These are phyloP conservation scores for Acropora yongei DNA, from an alignment of 64 coral and sea anemone genomes.

Conservation along the genomic window DNA sequence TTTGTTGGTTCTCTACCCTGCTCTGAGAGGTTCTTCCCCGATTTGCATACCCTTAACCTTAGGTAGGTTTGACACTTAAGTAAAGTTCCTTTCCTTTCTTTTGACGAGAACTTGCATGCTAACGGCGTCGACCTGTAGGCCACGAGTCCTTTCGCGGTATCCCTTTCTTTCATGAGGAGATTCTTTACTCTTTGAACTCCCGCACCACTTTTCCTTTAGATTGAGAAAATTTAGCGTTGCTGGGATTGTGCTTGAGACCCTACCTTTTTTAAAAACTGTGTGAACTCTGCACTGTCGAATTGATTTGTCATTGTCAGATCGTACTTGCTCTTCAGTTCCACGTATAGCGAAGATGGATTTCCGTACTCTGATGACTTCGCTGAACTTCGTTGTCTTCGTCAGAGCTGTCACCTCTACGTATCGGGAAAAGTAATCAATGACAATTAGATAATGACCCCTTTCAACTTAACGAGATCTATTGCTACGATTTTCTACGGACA, in stretches of 20 bases:
- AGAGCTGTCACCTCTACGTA: constrained; percentile 10
- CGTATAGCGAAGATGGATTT: constrained; percentile 20
- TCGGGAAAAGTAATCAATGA: not conserved
- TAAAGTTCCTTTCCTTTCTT: not conserved
- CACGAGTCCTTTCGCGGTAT: not conserved
- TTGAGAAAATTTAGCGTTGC: not conserved
- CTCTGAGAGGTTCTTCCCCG: too few relatives aligned
- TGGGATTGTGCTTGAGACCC: not conserved
- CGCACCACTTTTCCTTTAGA: not conserved
- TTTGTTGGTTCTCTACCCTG: too few relatives aligned
- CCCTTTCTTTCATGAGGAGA: not conserved
- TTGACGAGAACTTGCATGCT: not conserved
- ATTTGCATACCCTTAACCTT: too few relatives aligned
- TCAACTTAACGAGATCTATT: constrained; percentile 5
- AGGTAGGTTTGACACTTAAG: too few relatives aligned
- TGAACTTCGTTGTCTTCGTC: constrained; percentile 1
- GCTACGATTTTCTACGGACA: constrained; percentile 26
- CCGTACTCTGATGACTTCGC: not conserved
- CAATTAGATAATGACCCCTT: constrained; percentile 18
- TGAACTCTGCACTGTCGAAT: not conserved
- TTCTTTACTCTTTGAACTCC: not conserved
- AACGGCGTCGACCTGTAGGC: constrained; percentile 8
- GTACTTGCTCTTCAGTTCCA: constrained; percentile 8
- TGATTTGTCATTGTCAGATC: not conserved
- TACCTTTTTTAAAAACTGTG: not conserved